Evolutionary conservation across 2,888 invertebrate genomes (phyloP), one percentile per base, ranked within the genome.

Genomic region (Drosophila hamatofila): DNA sequence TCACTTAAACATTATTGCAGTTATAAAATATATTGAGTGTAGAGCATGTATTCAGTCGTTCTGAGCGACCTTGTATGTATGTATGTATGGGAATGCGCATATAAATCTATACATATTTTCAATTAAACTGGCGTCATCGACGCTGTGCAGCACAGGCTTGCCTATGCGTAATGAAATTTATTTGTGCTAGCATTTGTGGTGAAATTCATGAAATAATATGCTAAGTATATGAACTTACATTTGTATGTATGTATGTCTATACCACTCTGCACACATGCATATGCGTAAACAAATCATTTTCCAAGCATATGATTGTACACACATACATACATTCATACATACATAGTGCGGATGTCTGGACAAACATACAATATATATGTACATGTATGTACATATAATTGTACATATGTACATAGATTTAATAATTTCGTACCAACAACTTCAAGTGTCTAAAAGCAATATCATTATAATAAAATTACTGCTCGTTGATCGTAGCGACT

Each of bases 1-100:
- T 21, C 55, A 76, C 64, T 76, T 65, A 48, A 73, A 46, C 23
- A 64, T 69, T 72, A 69, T 72, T 23, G 49, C 46, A 9, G 25
- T 69, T 44, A 61, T 69, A 60, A 60, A 68, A 23, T 44, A 8
- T 21, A 25, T 14, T 7, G 5, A 57, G 27, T 55, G 57, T 51
- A 72, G 63, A n/a, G 54, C 30, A 67, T 30, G 30, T 6, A 39
- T 23, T 9, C 27, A 12, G 59, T 57, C 60, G 51, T 39, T 51
- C 23, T 61, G 37, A 18, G 56, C 49, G 51, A 55, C 75, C 67
- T 60, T 72, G 68, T 23, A n/a, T 18, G n/a, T 33, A 37, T 11
- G 39, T 27, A n/a, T 18, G 52, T 27, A 18, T 12, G 14, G 18
- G 5, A 41, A 41, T 18, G 18, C 11, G 5, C 18, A 41, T 14